phyloP scores from a whole-genome alignment of 2,888 invertebrate species.

The Drosophila tripunctata region DNA sequence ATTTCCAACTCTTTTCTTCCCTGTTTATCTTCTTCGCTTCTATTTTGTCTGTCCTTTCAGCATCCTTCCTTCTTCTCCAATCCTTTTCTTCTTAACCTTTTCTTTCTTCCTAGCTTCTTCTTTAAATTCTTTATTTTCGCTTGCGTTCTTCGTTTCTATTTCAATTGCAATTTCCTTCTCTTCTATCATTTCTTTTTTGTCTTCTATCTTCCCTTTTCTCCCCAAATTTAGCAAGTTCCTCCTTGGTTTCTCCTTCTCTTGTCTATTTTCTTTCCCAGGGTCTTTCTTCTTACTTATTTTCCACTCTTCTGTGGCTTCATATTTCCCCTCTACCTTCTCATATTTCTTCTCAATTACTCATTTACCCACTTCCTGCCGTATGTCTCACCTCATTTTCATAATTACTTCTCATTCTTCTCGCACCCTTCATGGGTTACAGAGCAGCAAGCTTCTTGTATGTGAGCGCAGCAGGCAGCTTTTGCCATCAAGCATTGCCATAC shows the following conservation, averaged over 20 bases:
- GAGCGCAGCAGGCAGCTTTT: background rate
- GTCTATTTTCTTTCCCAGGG: background rate
- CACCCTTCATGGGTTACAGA: background rate
- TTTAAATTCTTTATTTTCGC: too few species aligned
- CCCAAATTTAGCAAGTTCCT: too few species aligned
- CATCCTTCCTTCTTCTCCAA: too few species aligned
- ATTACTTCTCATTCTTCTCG: background rate
- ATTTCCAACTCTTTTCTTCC: too few species aligned
- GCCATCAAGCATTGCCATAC: background rate
- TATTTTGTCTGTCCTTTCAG: too few species aligned
- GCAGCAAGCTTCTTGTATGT: constrained; percentile 4
- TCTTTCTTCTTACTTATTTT: background rate
- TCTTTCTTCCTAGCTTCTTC: too few species aligned
- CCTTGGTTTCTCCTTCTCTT: background rate
- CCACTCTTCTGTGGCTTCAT: background rate
- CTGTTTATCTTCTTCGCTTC: too few species aligned
- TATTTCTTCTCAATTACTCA: background rate
- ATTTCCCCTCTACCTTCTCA: background rate
- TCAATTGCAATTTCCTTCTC: too few species aligned
- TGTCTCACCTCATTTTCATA: background rate
- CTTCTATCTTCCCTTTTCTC: too few species aligned
- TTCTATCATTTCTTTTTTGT: too few species aligned
- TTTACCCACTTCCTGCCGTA: background rate
- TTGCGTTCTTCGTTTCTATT: too few species aligned
- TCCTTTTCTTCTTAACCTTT: too few species aligned